These are phyloP conservation scores for Drosophila lutescens DNA, from an alignment of 2,888 invertebrate genomes.

Conservation along the genomic window DNA sequence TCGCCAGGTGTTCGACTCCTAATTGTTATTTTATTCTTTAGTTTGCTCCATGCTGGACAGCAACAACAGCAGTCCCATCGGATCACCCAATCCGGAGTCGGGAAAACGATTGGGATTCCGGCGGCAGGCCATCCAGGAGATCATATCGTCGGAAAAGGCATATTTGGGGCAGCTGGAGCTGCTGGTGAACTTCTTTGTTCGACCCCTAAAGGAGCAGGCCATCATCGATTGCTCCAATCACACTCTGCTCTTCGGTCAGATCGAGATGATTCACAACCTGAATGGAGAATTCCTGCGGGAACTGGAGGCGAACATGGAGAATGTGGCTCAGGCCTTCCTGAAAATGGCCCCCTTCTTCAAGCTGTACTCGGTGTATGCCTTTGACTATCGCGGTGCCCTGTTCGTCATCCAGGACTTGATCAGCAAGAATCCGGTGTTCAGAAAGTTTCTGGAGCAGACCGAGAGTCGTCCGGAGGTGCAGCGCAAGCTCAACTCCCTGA, in stretches of 20 bases:
- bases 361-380: slow-evolving; percentile 91
- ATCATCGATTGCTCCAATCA: slow-evolving; percentile 85
- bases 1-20: slow-evolving; percentile 9
- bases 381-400: slow-evolving; percentile 88
- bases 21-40: slow-evolving; percentile 44
- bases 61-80: slow-evolving; percentile 58
- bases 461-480: slow-evolving; percentile 90
- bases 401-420: slow-evolving; percentile 86
- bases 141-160: slow-evolving; percentile 88
- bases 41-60: slow-evolving; percentile 86
- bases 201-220: slow-evolving; percentile 86
- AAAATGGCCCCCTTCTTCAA: slow-evolving; percentile 91
- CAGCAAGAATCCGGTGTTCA: slow-evolving; percentile 85
- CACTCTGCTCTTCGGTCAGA: slow-evolving; percentile 87
- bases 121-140: slow-evolving; percentile 88
- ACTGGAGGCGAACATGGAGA: slow-evolving; percentile 86
- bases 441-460: slow-evolving; percentile 87
- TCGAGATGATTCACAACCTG: slow-evolving; percentile 87
- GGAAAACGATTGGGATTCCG: slow-evolving; percentile 83
- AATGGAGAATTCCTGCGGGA: slow-evolving; percentile 87
- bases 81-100: slow-evolving; percentile 75
- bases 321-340: slow-evolving; percentile 88
- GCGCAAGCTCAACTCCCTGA: slow-evolving; percentile 88
- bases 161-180: slow-evolving; percentile 89
- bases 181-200: slow-evolving; percentile 87